Evolutionary conservation across 2,797 vertebrate species (phyloP), one percentile per base, ranked within the genome.

Genomic region (Danio tinwini): DNA sequence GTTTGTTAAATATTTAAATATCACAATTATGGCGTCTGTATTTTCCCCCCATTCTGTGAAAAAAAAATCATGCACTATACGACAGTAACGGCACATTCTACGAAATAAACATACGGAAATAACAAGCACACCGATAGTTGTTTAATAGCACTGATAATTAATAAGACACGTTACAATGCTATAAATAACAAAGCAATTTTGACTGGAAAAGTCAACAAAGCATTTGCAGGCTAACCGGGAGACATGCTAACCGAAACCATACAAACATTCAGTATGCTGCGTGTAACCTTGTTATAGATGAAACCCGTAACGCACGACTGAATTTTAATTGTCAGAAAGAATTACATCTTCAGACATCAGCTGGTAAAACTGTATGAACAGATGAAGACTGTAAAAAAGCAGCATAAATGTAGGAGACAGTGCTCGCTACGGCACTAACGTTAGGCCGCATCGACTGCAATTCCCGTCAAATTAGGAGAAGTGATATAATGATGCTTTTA

Each of bases 401-500:
- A 13, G 17, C 58, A 59, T 55, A 64, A 52, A 53, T 44, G 6
- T n/a, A 62, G 6, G 58, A 63, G 59, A 56, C 69, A 5, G 8
- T 11, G 69, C 69, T 58, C 52, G 61, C 59, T 56, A 47, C 16
- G 21, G 29, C 29, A 29, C 58, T 69, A 80, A 70, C 77, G 29
- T 29, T 29, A 85, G 80, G 84, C 83, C 83, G 58, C 81, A 19
- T 68, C 29, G 64, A 45, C 47, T 16, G 14, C 14, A 13, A 63
- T 40, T 47, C 13, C 39, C 7, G 12, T 40, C 16, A 74, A 80
- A 83, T 16, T 63, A 40, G 58, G n/a, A 81, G 79, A 59, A 75
- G 87, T 77, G 87, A 87, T 86, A 86, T 82, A 52, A 21, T 12
- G 16, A 17, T 40, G 2, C 4, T 65, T 73, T 80, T 6, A 11